phyloP scores from a whole-genome alignment of 2,113 vertebrate genomes.

The Podarcis raffonei region DNA sequence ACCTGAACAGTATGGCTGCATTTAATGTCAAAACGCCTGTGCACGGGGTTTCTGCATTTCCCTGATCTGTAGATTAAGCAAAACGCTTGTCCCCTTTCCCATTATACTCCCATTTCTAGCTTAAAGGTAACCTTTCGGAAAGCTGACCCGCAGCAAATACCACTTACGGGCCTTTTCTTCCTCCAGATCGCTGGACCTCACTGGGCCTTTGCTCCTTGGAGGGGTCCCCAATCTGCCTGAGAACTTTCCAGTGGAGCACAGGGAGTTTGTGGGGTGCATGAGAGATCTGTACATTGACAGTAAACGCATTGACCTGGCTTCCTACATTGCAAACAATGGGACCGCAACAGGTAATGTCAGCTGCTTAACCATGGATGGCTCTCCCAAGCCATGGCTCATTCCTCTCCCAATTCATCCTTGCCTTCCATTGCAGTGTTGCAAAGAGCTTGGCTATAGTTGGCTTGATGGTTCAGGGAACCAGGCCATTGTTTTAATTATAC shows the following conservation, averaged over 20 bases:
- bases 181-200: slow-evolving; percentile 93
- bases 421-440: not conserved
- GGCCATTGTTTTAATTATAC: fast-evolving
- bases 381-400: not conserved
- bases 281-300: slow-evolving; percentile 93
- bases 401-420: not conserved
- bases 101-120: not conserved
- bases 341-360: slow-evolving; percentile 83
- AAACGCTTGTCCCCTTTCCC: not conserved
- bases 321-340: slow-evolving; percentile 95
- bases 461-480: not conserved
- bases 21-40: not conserved
- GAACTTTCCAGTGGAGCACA: slow-evolving; percentile 91
- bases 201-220: slow-evolving; percentile 94
- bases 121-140: not conserved
- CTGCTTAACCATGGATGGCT: not conserved
- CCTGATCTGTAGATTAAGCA: not conserved
- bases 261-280: slow-evolving; percentile 96
- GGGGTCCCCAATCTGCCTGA: slow-evolving; percentile 96
- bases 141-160: not conserved
- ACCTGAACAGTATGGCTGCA: not conserved
- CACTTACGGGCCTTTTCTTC: slow-evolving; percentile 40
- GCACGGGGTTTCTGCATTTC: not conserved
- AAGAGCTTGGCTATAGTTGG: not conserved
- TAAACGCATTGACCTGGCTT: slow-evolving; percentile 90